Conservation (phyloP, 2,113 vertebrate genomes). For the Rattus rattus region DNA sequence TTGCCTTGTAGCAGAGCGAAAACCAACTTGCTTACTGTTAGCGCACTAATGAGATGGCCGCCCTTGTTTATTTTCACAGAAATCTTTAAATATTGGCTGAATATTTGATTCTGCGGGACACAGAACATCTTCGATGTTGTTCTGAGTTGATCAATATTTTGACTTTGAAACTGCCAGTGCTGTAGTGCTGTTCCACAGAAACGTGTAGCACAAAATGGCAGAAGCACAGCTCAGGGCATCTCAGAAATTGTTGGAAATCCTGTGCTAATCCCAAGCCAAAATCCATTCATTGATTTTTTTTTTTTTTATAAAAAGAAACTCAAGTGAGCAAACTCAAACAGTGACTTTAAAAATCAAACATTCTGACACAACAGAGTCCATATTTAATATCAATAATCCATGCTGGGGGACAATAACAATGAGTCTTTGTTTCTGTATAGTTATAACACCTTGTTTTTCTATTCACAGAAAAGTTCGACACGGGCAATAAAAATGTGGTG, state of each 20-base stretch:
- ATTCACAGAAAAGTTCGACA: background rate
- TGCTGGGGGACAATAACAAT: background rate
- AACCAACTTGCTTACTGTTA: background rate
- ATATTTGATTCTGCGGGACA: background rate
- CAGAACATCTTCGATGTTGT: background rate
- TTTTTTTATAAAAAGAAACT: background rate
- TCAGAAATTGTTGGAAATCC: background rate
- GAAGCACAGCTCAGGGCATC: background rate
- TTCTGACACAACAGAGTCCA: background rate
- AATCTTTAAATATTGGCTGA: background rate
- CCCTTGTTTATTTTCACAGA: background rate
- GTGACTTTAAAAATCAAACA: background rate
- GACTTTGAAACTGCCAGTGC: background rate
- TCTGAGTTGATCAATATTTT: background rate
- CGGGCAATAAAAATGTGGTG: background rate
- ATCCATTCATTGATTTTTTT: background rate
- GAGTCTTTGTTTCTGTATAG: background rate
- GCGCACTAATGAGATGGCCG: background rate
- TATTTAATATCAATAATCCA: background rate
- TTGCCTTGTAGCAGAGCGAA: background rate
- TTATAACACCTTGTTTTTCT: background rate
- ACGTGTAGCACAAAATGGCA: background rate
- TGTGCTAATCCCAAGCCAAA: background rate
- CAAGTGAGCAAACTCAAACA: background rate
- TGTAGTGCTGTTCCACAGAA: background rate